These are phyloP conservation scores for Urophycis tenuis DNA, from an alignment of 2,797 vertebrate genomes.

Conservation along the genomic window DNA sequence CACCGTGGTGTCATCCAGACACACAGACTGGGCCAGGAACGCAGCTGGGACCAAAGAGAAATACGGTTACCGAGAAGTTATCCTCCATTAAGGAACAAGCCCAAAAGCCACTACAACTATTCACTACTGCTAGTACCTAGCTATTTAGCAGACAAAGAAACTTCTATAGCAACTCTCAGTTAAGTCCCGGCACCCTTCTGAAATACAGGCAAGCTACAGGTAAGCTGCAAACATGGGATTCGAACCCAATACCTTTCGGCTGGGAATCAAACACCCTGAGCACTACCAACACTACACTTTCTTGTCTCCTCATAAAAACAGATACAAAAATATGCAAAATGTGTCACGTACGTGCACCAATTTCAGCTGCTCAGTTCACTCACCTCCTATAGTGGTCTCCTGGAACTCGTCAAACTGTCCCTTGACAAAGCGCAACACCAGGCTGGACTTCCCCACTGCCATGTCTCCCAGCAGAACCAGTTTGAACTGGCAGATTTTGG, in stretches of 20 bases:
- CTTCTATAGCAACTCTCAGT: background rate
- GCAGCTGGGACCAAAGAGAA: constrained; percentile 61
- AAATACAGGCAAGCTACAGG: background rate
- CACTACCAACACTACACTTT: background rate
- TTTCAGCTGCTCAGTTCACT: constrained; percentile 15
- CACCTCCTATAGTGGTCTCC: constrained; percentile 81
- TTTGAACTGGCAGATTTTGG: constrained; percentile 84
- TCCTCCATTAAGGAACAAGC: background rate
- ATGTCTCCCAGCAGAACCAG: constrained; percentile 80
- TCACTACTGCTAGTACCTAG: background rate
- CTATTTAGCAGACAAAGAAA: background rate
- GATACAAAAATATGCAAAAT: background rate
- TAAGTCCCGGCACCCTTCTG: background rate
- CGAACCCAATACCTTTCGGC: background rate
- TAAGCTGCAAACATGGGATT: background rate
- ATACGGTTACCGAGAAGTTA: constrained; percentile 2
- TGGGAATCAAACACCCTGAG: background rate
- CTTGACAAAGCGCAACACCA: constrained; percentile 81
- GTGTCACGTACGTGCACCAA: background rate
- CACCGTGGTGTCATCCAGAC: constrained; percentile 79
- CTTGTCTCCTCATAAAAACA: background rate
- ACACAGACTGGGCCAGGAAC: constrained; percentile 80
- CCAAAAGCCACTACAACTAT: background rate
- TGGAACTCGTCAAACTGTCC: constrained; percentile 82
- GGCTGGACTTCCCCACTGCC: constrained; percentile 81